Conservation (phyloP, 2,888 invertebrate species). For the Lydus trimaculatus region DNA sequence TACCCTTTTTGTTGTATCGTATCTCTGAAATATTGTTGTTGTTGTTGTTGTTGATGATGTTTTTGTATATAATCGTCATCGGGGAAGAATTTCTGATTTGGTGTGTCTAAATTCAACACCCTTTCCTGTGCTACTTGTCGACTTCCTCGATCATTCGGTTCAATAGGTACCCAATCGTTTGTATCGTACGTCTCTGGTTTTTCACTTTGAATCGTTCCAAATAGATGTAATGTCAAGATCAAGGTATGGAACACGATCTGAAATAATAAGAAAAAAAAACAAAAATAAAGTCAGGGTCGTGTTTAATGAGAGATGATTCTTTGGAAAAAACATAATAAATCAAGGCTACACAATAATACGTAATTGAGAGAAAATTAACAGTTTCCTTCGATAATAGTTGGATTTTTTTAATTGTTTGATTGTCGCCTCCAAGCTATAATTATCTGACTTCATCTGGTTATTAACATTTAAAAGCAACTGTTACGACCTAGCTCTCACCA, state of each 20-base stretch:
- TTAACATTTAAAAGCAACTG: not conserved
- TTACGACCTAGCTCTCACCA: not conserved
- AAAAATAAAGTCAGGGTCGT: not conserved
- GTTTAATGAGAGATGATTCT: not conserved
- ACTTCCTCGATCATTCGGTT: constrained; percentile 38
- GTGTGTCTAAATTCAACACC: constrained; percentile 52
- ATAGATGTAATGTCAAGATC: constrained; percentile 28
- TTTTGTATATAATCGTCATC: constrained; percentile 44
- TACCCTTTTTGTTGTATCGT: constrained; percentile 45
- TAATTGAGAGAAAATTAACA: not conserved
- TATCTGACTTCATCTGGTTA: not conserved
- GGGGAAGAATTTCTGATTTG: constrained; percentile 48
- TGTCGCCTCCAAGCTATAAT: not conserved
- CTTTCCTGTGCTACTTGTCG: constrained; percentile 51
- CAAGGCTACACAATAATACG: not conserved
- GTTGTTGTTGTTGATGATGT: constrained; percentile 45
- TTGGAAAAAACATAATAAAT: not conserved
- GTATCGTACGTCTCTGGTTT: constrained; percentile 49
- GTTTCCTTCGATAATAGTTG: not conserved
- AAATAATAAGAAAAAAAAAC: constrained; percentile 22
- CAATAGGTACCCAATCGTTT: constrained; percentile 67
- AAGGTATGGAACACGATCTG: constrained; percentile 36
- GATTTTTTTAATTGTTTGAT: no score
- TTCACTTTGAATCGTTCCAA: constrained; percentile 22
- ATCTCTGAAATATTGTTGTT: constrained; percentile 53